phyloP scores from a whole-genome alignment of 2,113 vertebrate species.

The Felis catus region DNA sequence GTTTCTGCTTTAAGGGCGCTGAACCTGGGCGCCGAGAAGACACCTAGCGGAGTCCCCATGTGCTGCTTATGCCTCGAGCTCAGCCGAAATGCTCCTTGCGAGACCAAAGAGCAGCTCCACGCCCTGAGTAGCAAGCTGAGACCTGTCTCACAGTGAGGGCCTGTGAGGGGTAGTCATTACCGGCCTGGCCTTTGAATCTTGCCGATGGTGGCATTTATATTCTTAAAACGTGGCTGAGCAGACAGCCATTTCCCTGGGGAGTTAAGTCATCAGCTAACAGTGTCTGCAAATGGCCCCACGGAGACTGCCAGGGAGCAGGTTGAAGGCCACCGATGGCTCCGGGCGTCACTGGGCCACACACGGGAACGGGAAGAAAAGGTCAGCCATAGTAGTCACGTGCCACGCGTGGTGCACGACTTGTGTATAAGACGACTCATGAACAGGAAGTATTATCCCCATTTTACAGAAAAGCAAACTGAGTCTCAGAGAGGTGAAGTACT shows the following conservation, averaged over 20 bases:
- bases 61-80: no score
- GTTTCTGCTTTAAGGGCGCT: background rate
- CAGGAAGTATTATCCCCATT: background rate
- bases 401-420: fast-evolving
- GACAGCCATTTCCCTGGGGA: background rate
- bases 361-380: background rate
- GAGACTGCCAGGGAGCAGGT: background rate
- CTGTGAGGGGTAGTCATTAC: conserved; percentile 44
- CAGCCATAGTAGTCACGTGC: fast-evolving
- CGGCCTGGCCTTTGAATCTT: conserved; percentile 49
- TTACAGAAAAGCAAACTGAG: background rate
- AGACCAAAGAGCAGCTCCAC: background rate
- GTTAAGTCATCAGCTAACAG: background rate
- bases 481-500: background rate
- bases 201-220: conserved; percentile 31
- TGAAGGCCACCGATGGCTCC: background rate
- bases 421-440: background rate
- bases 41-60: fast-evolving
- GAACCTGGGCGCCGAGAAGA: background rate
- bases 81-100: background rate
- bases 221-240: conserved; percentile 36
- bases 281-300: background rate
- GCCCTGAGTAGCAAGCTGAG: conserved; percentile 14
- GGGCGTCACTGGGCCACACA: background rate
- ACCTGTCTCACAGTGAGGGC: conserved; percentile 36